phyloP scores from a whole-genome alignment of 2,888 invertebrate genomes.

The Drosophila mettleri region DNA sequence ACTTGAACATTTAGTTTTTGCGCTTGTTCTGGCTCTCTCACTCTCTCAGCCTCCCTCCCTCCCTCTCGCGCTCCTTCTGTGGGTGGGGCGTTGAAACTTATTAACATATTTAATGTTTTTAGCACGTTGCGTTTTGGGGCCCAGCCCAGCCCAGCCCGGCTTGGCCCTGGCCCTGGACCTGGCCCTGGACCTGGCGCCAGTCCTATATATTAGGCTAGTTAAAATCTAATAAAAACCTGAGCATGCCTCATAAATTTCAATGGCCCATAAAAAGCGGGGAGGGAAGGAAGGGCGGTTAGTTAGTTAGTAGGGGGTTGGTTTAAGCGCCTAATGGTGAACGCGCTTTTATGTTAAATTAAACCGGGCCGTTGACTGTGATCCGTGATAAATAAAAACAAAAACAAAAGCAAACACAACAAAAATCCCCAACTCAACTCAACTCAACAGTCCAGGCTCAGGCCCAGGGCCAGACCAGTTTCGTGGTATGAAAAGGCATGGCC shows the following conservation, averaged over 20 bases:
- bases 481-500: slow-evolving; percentile 16
- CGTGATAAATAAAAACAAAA: slow-evolving; percentile 18
- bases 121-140: slow-evolving; percentile 78
- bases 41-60: background rate
- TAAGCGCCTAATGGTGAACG: slow-evolving; percentile 71
- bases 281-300: slow-evolving; percentile 8
- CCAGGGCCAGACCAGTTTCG: background rate
- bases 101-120: slow-evolving; percentile 85
- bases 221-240: slow-evolving; percentile 85
- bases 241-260: slow-evolving; percentile 85
- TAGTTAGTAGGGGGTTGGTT: slow-evolving; percentile 31
- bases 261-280: slow-evolving; percentile 35
- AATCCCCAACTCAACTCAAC: background rate
- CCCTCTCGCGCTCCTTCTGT: background rate
- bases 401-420: no score
- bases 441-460: background rate
- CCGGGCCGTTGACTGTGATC: slow-evolving; percentile 50
- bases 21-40: slow-evolving; percentile 38
- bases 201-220: slow-evolving; percentile 82
- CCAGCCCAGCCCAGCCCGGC: slow-evolving; percentile 63
- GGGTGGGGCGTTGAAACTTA: slow-evolving; percentile 79
- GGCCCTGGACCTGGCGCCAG: slow-evolving; percentile 49
- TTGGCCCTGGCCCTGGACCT: slow-evolving; percentile 31
- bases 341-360: slow-evolving; percentile 80
- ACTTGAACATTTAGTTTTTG: slow-evolving; percentile 73